phyloP scores from a whole-genome alignment of 2,888 invertebrate species.

The Seladonia tumulorum region DNA sequence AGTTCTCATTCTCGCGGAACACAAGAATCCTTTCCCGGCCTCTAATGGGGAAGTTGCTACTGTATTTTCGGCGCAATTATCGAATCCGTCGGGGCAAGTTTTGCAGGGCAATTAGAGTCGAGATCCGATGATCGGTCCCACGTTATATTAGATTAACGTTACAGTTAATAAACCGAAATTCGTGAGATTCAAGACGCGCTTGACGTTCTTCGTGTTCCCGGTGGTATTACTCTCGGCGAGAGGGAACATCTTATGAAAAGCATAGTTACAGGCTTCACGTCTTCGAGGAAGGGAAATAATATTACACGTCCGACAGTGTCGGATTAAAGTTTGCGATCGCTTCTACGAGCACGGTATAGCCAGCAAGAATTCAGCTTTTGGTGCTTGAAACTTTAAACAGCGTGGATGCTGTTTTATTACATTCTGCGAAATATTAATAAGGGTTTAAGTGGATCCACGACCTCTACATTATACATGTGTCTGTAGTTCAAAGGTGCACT shows the following conservation, averaged over 20 bases:
- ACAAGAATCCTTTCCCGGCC: constrained; percentile 7
- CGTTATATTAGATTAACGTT: constrained; percentile 14
- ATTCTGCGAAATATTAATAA: background rate
- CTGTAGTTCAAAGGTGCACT: background rate
- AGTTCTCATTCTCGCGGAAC: background rate
- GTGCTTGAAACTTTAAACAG: background rate
- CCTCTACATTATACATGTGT: background rate
- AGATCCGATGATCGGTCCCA: background rate
- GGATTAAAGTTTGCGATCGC: background rate
- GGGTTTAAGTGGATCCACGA: background rate
- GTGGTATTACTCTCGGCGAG: constrained; percentile 1
- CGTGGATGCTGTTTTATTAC: background rate
- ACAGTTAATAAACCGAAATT: background rate
- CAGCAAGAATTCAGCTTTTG: background rate
- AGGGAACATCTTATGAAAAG: constrained; percentile 12
- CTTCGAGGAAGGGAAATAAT: background rate
- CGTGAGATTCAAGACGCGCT: background rate
- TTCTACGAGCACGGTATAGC: background rate
- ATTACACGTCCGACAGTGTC: background rate
- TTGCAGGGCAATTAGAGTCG: background rate
- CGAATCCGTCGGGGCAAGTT: background rate
- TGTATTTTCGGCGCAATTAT: background rate
- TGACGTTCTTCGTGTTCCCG: background rate
- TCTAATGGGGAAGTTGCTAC: background rate
- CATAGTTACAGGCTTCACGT: background rate